Evolutionary conservation across 2,888 invertebrate species (phyloP).

Genomic region (Criorhina ranunculi): DNA sequence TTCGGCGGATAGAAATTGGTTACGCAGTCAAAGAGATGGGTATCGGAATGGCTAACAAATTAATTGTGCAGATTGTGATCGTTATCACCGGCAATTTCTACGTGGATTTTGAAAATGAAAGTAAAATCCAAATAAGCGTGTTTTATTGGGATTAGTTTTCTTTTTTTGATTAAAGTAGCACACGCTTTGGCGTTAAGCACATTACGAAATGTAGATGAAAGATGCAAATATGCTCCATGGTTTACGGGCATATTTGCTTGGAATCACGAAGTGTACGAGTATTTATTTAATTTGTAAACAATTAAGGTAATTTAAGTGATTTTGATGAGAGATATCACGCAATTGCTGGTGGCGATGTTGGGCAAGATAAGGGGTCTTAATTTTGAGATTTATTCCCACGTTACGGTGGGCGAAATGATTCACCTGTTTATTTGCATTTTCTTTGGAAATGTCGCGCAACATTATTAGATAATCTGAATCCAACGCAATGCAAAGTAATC

Average conservation of each 20-base stretch:
- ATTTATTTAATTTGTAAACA: neutral
- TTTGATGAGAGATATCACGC: neutral
- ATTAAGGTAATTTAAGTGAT: slow-evolving; percentile 5
- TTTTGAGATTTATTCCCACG: neutral
- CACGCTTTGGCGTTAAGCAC: neutral
- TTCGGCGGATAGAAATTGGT: slow-evolving; percentile 9
- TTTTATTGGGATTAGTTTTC: neutral
- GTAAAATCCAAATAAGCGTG: neutral
- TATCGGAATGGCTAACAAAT: slow-evolving; percentile 25
- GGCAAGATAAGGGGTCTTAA: neutral
- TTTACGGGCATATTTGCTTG: slow-evolving; percentile 1
- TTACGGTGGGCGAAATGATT: neutral
- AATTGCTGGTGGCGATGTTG: neutral
- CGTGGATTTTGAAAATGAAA: slow-evolving; percentile 26
- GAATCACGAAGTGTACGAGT: slow-evolving; percentile 4
- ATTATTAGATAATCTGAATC: too few species aligned
- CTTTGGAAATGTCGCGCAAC: too few species aligned
- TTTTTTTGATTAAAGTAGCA: slow-evolving; percentile 6
- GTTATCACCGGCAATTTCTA: slow-evolving; percentile 23
- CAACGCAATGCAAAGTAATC: too few species aligned
- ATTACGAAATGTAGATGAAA: slow-evolving; percentile 2
- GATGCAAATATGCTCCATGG: slow-evolving; percentile 6
- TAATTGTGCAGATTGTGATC: slow-evolving; percentile 36
- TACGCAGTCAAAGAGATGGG: slow-evolving; percentile 9
- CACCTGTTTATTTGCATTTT: too few species aligned